Base-by-base conservation (phyloP, 2,888 invertebrate genomes). In the Bellardia bayeri region DNA sequence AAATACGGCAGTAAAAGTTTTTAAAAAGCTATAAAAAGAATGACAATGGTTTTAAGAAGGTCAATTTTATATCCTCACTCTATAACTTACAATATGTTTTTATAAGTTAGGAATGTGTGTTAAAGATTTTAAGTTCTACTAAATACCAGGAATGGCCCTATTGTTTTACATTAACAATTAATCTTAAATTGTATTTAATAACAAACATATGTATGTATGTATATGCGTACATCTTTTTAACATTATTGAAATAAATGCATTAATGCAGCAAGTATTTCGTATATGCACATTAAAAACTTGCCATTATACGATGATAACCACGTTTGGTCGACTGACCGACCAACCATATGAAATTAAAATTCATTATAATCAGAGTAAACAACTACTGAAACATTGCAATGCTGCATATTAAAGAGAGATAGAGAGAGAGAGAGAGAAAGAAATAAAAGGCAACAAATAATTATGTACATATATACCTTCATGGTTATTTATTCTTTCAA, bases 341-440 rank as follows among this genome's bases (percentile, higher is more conserved):
- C 45, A 49, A 5, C 3, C 8, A 23, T 63, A 69, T 75, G 16
- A 64, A 83, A 71, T 83, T 76, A 82, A 86, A 86, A 78, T 74
- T 76, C 85, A 85, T 85, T 85, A 72, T 66, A 30, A 68, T 68
- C 51, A 16, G 33, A 51, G 74, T 66, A 71, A 83, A 71, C 9
- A 76, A 54, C 61, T 33, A 61, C 42, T 69, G 83, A 56, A 74
- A 68, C 23, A 74, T 58, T 61, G 33, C 37, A 74, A 61, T 58
- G 13, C 16, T 58, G 33, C 23, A 61, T 11, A 2, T 72, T 16
- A 16, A 49, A 40, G 9, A 40, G 42, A 45, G 40, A 16, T n/a
- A n/a, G 14, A 49, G 4, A 23, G 14, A 49, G 4, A 40, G 9
- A 40, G 42, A 45, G 40, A 16, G 23, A 23, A 13, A 49, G 4